Percentiles rank a stretch among this genome's conserved stretches.
These are phyloP conservation scores for Nylanderia fulva DNA, from an alignment of 1,140 invertebrate genomes.

Conservation along the genomic window DNA sequence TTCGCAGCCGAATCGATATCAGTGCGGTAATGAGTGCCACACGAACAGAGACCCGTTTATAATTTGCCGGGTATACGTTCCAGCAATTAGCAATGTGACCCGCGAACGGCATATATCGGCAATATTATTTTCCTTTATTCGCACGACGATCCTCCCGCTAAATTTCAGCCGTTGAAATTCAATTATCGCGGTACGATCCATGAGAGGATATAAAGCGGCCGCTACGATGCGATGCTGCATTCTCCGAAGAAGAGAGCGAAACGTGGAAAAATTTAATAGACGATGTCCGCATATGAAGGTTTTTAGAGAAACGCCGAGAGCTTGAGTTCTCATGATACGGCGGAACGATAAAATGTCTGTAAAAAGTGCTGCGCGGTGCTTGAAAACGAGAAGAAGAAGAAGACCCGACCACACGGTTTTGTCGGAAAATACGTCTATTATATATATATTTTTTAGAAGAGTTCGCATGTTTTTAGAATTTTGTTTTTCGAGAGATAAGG, in stretches of 20 bases:
- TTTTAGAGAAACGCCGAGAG: constrained; percentile 33
- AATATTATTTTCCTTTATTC: constrained; percentile 45
- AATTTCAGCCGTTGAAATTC: constrained; percentile 49
- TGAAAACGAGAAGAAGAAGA: constrained; percentile 17
- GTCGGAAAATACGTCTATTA: constrained; percentile 38
- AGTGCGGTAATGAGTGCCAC: constrained; percentile 11
- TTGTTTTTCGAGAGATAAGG: neutral
- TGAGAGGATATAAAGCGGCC: constrained; percentile 9
- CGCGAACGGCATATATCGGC: constrained; percentile 8
- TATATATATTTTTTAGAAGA: neutral
- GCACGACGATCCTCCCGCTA: constrained; percentile 21
- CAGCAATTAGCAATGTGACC: constrained; percentile 61
- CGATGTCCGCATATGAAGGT: constrained; percentile 32
- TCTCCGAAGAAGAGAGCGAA: constrained; percentile 35
- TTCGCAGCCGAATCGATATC: constrained; percentile 40
- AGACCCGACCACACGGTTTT: neutral
- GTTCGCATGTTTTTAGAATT: neutral
- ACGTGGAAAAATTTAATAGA: constrained; percentile 58
- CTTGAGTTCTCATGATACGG: constrained; percentile 33
- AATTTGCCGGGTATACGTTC: constrained; percentile 33
- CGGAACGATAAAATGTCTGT: constrained; percentile 41
- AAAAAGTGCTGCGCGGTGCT: constrained; percentile 27
- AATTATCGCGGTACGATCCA: constrained; percentile 44
- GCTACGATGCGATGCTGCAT: neutral
- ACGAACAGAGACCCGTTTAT: constrained; percentile 48